Evolutionary conservation across 2,888 invertebrate species (phyloP).

Genomic region (Mesorhabditis sp.): DNA sequence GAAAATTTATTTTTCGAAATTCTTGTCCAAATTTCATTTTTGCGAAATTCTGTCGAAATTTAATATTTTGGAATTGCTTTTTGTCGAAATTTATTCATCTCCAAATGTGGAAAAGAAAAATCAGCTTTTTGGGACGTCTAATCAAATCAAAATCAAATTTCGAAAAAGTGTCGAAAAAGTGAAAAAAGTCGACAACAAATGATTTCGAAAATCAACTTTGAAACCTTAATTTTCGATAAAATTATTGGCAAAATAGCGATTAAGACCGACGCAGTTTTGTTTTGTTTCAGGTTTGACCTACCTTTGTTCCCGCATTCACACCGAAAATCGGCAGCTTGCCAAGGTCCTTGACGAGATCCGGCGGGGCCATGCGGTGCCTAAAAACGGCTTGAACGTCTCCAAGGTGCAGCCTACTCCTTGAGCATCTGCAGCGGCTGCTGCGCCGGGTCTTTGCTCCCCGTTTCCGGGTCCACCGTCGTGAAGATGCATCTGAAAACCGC

Average conservation of each 20-base stretch:
- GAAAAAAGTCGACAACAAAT: too few relatives aligned
- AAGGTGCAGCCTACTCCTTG: conserved; percentile 18
- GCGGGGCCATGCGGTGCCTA: conserved; percentile 34
- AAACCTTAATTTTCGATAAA: not conserved
- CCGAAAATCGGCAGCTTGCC: conserved; percentile 38
- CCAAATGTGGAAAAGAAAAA: not conserved
- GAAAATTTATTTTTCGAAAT: too few relatives aligned
- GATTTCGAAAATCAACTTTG: too few relatives aligned
- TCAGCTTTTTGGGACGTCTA: not conserved
- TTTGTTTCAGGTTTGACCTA: too few relatives aligned
- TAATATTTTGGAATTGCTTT: too few relatives aligned
- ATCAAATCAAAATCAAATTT: not conserved
- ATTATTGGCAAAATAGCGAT: not conserved
- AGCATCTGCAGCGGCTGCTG: conserved; percentile 39
- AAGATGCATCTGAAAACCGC: not conserved
- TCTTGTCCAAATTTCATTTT: too few relatives aligned
- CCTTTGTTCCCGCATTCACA: conserved; percentile 34
- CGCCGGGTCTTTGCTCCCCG: conserved; percentile 27
- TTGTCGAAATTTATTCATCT: not conserved
- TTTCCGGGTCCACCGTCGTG: conserved; percentile 24
- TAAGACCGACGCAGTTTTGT: not conserved
- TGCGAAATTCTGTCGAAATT: too few relatives aligned
- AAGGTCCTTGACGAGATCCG: conserved; percentile 31
- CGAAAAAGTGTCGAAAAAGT: too few relatives aligned
- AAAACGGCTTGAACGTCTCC: conserved; percentile 1